Conservation (phyloP, 1,140 invertebrate genomes). For the Tetraneura akinire region DNA sequence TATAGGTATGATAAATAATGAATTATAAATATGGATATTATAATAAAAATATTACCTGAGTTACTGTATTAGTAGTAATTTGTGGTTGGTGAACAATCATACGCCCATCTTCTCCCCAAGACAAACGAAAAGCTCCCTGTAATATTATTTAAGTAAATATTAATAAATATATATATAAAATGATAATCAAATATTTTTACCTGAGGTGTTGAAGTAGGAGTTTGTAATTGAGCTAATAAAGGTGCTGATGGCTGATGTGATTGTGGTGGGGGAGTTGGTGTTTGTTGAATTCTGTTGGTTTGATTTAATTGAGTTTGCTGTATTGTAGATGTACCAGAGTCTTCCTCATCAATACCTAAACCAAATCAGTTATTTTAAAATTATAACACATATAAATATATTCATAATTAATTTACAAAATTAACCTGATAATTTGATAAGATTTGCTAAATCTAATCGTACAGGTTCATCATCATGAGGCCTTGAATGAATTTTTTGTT, state of each 20-base stretch:
- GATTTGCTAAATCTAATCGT: conserved; percentile 63
- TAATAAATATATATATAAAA: not conserved
- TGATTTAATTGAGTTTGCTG: conserved; percentile 45
- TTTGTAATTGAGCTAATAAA: conserved; percentile 59
- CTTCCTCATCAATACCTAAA: conserved; percentile 61
- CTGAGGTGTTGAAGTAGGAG: conserved; percentile 57
- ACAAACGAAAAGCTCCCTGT: conserved; percentile 59
- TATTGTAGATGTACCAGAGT: conserved; percentile 56
- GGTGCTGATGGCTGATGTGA: conserved; percentile 38
- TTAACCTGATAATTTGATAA: conserved; percentile 64
- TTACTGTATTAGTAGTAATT: conserved; percentile 40
- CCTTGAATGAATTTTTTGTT: conserved; percentile 59
- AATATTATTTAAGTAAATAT: not conserved
- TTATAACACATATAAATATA: not conserved
- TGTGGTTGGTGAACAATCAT: conserved; percentile 61
- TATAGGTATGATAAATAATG: no score
- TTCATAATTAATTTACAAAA: not conserved
- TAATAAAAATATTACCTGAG: conserved; percentile 48
- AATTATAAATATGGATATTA: no score
- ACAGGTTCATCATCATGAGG: conserved; percentile 61
- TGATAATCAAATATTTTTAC: conserved; percentile 21
- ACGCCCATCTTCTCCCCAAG: conserved; percentile 62
- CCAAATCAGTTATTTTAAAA: not conserved
- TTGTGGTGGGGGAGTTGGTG: conserved; percentile 46
- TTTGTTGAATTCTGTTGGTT: conserved; percentile 45